Conservation (phyloP, 2,113 vertebrate genomes). For the Mixornis gularis region DNA sequence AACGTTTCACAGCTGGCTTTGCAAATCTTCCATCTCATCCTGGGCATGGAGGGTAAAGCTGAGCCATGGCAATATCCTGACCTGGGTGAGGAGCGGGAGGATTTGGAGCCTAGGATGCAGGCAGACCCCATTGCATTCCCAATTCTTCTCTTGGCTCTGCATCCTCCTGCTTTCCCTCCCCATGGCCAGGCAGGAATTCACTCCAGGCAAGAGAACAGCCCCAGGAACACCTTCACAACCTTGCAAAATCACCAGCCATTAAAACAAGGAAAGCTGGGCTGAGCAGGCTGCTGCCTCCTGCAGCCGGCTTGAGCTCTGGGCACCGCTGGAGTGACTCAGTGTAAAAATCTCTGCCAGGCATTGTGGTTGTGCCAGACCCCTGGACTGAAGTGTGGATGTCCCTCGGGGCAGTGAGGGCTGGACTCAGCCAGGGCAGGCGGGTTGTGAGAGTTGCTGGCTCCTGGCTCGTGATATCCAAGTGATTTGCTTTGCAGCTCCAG, state of each 20-base stretch:
- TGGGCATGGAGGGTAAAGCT: rapidly evolving
- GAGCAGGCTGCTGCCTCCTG: neutral
- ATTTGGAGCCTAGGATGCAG: neutral
- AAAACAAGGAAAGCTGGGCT: neutral
- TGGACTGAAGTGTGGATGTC: rapidly evolving
- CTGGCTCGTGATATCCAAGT: rapidly evolving
- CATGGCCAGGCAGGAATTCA: neutral
- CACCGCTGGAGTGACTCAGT: neutral
- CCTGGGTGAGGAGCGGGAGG: rapidly evolving
- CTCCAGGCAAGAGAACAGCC: neutral
- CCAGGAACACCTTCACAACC: neutral
- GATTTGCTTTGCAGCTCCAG: neutral
- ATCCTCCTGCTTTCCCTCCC: neutral
- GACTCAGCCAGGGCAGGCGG: neutral
- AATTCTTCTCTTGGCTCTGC: neutral
- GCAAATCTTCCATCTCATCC: neutral
- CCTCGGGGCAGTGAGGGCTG: neutral
- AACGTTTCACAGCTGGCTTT: neutral
- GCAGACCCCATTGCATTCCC: neutral
- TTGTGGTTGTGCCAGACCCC: neutral
- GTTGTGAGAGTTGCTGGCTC: neutral
- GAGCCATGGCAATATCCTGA: rapidly evolving
- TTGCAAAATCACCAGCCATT: neutral
- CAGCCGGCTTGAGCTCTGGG: rapidly evolving
- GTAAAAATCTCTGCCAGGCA: neutral